A percentile compares a stretch with the other conserved stretches of the same genome.
Evolutionary conservation across 1,140 invertebrate genomes (phyloP).

Genomic region (Zaprionus inermis): DNA sequence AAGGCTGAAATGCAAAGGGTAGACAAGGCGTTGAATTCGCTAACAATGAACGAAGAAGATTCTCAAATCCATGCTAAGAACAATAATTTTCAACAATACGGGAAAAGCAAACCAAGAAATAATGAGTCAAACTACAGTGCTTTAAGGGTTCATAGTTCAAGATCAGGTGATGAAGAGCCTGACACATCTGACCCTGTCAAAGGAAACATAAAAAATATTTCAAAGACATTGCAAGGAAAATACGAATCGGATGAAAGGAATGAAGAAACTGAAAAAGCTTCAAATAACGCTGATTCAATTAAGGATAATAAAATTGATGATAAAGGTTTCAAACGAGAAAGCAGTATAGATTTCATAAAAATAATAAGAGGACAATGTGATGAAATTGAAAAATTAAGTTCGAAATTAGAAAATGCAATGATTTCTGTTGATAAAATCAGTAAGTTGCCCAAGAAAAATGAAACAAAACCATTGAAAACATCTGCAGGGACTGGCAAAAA

Average conservation of each 20-base stretch:
- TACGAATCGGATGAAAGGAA: too few species aligned
- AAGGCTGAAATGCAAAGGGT: not conserved
- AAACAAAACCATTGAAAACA: not conserved
- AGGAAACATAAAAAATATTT: not conserved
- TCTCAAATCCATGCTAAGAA: not conserved
- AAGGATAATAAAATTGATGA: not conserved
- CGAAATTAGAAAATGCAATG: not conserved
- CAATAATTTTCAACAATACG: too few species aligned
- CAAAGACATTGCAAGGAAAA: not conserved
- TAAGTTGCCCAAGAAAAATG: not conserved
- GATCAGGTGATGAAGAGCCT: not conserved
- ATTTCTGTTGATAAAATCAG: not conserved
- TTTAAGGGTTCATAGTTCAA: too few species aligned
- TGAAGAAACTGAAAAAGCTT: not conserved
- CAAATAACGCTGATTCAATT: not conserved
- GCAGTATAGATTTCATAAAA: not conserved
- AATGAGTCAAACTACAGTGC: too few species aligned
- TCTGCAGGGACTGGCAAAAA: not conserved
- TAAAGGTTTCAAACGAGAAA: not conserved
- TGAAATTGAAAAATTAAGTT: not conserved
- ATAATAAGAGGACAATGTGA: constrained; percentile 6
- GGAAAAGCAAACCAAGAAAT: too few species aligned
- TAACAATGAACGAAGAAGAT: not conserved
- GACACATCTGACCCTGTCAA: not conserved
- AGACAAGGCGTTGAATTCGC: not conserved